Percentiles rank a stretch among this genome's conserved stretches.
These are phyloP conservation scores for Actenoides lindsayi DNA, from an alignment of 2,113 vertebrate genomes.

Conservation along the genomic window DNA sequence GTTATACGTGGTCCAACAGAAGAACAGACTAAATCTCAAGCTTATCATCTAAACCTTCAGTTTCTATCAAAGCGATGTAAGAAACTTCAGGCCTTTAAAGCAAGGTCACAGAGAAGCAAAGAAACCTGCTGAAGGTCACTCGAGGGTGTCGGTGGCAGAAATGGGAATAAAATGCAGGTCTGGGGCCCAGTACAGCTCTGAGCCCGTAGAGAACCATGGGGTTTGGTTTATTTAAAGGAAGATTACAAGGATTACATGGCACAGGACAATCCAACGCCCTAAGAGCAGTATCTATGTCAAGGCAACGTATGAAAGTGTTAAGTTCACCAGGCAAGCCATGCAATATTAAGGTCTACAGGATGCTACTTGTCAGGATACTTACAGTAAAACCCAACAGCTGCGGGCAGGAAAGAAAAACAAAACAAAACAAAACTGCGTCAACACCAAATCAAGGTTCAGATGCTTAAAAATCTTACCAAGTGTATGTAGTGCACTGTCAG, in stretches of 20 bases:
- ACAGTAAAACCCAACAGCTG: constrained; percentile 94
- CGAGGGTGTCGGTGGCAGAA: background rate
- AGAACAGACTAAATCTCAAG: background rate
- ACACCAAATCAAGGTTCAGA: constrained; percentile 27
- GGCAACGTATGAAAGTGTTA: background rate
- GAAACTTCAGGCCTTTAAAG: background rate
- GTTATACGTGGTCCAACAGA: background rate
- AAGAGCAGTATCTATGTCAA: background rate
- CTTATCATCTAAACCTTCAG: background rate
- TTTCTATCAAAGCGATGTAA: background rate
- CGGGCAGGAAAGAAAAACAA: constrained; percentile 60
- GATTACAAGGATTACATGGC: background rate
- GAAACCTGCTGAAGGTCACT: background rate
- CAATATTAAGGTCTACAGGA: constrained; percentile 30
- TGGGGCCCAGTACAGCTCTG: background rate
- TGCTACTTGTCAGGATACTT: constrained; percentile 78
- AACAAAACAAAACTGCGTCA: constrained; percentile 25
- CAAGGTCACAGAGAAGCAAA: background rate
- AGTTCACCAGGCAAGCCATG: constrained; percentile 38
- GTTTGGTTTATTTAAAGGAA: background rate
- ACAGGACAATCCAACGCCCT: background rate
- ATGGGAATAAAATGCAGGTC: background rate
- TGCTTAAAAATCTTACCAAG: constrained; percentile 30
- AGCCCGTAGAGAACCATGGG: fast-evolving
- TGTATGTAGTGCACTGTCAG: background rate